A percentile compares a stretch with the other conserved stretches of the same genome.
Conservation (phyloP, 2,797 vertebrate species). For the Sebastiscus albofasciatus region DNA sequence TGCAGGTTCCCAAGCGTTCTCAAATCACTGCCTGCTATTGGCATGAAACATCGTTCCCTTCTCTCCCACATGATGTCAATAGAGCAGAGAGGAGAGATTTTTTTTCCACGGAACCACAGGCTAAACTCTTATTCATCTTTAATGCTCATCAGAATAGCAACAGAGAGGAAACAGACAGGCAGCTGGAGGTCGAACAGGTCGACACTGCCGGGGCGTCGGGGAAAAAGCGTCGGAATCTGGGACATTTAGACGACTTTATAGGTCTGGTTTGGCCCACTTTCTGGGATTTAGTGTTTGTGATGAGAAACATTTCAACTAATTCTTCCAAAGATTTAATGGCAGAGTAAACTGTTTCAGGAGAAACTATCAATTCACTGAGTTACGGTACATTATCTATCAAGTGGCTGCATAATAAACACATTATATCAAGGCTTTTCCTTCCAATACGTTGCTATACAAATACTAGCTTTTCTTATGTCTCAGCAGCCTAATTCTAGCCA, state of each 20-base stretch:
- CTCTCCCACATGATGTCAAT: constrained; percentile 42
- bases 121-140: constrained; percentile 48
- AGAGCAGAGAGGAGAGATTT: constrained; percentile 55
- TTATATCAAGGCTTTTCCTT: too few relatives aligned
- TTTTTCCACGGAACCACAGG: constrained; percentile 43
- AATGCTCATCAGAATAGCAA: constrained; percentile 50
- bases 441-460: too few relatives aligned
- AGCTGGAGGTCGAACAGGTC: constrained; percentile 36
- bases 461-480: too few relatives aligned
- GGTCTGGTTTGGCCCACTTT: neutral
- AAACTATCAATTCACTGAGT: neutral
- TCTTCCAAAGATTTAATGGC: neutral
- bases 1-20: neutral
- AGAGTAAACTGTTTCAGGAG: neutral
- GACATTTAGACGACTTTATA: neutral
- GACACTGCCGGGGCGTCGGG: neutral
- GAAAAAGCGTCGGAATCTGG: neutral
- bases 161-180: constrained; percentile 30
- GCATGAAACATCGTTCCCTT: constrained; percentile 43
- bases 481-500: neutral
- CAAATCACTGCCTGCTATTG: constrained; percentile 45
- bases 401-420: neutral
- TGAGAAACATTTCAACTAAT: neutral
- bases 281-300: neutral
- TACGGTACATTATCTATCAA: neutral